Percentiles rank a stretch among this genome's conserved stretches.
Conservation (phyloP, 2,888 invertebrate species). For the Meghimatium bilineatum region DNA sequence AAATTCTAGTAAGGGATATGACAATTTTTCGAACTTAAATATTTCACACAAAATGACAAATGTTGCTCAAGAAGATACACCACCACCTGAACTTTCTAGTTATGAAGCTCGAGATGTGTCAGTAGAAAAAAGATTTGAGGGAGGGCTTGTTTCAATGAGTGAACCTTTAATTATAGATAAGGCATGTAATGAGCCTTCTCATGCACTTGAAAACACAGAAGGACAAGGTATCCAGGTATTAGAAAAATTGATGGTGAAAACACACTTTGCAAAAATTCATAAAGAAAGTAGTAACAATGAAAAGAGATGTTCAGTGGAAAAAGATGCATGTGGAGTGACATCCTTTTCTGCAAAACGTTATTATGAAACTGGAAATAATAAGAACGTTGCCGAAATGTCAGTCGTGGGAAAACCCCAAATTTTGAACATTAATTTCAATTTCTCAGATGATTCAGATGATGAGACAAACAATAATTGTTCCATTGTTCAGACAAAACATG, state of each 20-base stretch:
- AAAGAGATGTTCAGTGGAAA: neutral
- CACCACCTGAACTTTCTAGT: conserved; percentile 33
- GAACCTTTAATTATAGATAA: neutral
- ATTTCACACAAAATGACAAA: neutral
- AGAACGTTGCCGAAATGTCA: too few species aligned
- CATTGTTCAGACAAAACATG: neutral
- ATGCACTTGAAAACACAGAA: neutral
- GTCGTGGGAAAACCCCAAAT: neutral
- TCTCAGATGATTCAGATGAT: conserved; percentile 46
- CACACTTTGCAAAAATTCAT: neutral
- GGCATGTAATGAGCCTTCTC: neutral
- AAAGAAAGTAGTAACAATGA: neutral
- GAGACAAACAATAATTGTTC: neutral
- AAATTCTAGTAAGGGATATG: neutral
- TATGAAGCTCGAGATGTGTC: conserved; percentile 55
- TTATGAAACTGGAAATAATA: conserved; percentile 19
- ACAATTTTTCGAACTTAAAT: neutral
- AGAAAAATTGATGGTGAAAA: neutral
- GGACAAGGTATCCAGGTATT: neutral
- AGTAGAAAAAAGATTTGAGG: conserved; percentile 49
- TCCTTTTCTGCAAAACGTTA: neutral
- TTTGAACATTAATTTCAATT: conserved; percentile 38
- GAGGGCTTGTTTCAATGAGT: neutral
- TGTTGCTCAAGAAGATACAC: neutral
- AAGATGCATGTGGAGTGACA: neutral